Evolutionary conservation across 2,113 vertebrate species (phyloP).

Genomic region (Zosterops lateralis): DNA sequence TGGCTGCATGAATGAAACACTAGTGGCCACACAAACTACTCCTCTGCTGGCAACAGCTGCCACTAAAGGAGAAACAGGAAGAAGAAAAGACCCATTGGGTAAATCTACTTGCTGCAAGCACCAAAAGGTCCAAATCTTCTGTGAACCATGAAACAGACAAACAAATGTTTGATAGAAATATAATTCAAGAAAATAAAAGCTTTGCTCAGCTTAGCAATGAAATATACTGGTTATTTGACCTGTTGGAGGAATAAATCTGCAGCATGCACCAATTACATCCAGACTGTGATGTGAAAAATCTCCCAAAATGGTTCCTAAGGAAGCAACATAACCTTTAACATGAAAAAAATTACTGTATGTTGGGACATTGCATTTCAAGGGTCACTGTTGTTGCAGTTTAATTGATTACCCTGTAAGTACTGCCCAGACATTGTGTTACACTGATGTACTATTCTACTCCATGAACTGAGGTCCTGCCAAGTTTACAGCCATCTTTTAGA

Average conservation of each 20-base stretch:
- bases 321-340: conserved; percentile 35
- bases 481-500: neutral
- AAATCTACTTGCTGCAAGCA: neutral
- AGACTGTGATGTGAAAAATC: neutral
- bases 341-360: neutral
- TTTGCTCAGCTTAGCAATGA: conserved; percentile 21
- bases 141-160: conserved; percentile 51
- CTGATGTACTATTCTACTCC: neutral
- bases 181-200: conserved; percentile 63
- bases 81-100: neutral
- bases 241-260: conserved; percentile 65
- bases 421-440: neutral
- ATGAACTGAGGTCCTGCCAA: neutral
- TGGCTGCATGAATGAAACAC: neutral
- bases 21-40: neutral
- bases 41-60: neutral
- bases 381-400: neutral
- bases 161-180: conserved; percentile 68
- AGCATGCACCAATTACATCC: neutral
- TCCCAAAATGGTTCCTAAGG: neutral
- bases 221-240: conserved; percentile 44
- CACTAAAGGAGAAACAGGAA: neutral
- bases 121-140: neutral
- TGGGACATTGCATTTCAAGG: neutral
- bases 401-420: conserved; percentile 13